Conservation (phyloP, 2,113 vertebrate genomes). For the Clarias macrocephalus region DNA sequence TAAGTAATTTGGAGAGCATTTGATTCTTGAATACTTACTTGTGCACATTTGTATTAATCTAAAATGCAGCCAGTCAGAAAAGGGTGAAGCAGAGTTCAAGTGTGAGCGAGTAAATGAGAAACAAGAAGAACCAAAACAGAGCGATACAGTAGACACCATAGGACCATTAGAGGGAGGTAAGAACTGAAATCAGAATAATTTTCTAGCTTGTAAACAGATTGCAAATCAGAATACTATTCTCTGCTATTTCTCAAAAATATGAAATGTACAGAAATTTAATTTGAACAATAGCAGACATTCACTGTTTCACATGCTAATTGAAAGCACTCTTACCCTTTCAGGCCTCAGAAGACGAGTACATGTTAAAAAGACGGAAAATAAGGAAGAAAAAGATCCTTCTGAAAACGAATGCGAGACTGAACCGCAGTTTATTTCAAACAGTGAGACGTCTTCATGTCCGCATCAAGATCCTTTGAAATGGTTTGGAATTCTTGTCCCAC, state of each 20-base stretch:
- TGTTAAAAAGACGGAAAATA: constrained; percentile 36
- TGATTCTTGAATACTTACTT: background rate
- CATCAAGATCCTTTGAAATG: constrained; percentile 81
- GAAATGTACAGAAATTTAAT: background rate
- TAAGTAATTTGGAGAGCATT: background rate
- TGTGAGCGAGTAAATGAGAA: constrained; percentile 29
- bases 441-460: constrained; percentile 46
- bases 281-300: background rate
- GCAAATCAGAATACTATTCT: background rate
- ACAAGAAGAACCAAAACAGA: constrained; percentile 28
- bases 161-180: constrained; percentile 76
- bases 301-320: background rate
- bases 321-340: constrained; percentile 21
- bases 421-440: constrained; percentile 12
- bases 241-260: background rate
- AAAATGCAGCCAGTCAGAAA: constrained; percentile 64
- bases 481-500: constrained; percentile 88
- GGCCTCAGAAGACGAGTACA: constrained; percentile 72
- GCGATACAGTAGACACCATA: constrained; percentile 69
- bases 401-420: constrained; percentile 34
- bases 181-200: background rate
- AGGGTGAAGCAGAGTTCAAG: constrained; percentile 66
- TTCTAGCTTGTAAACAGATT: background rate
- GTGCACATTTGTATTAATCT: constrained; percentile 1
- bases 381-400: constrained; percentile 43